A percentile compares a stretch with the other conserved stretches of the same genome.
These are phyloP conservation scores for Drosophila monieri DNA, from an alignment of 2,888 invertebrate species.

Conservation along the genomic window DNA sequence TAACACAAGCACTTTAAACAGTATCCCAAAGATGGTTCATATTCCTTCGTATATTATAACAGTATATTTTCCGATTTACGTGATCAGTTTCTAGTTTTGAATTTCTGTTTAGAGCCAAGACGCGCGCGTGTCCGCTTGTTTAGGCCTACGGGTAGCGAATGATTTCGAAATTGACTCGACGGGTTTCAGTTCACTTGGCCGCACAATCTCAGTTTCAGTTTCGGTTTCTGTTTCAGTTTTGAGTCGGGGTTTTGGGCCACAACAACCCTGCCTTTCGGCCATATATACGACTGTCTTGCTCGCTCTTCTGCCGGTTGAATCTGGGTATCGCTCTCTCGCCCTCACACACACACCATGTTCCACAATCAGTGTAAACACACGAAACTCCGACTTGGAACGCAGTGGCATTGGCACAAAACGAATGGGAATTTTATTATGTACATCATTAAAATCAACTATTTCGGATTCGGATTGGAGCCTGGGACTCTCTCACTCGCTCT, in stretches of 20 bases:
- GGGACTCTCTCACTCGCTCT: slow-evolving; percentile 58
- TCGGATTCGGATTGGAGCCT: slow-evolving; percentile 79
- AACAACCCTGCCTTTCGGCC: slow-evolving; percentile 32
- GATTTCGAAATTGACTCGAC: slow-evolving; percentile 82
- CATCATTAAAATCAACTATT: slow-evolving; percentile 84
- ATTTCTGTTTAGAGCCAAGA: slow-evolving; percentile 12
- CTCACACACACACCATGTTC: slow-evolving; percentile 45
- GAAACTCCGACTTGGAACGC: slow-evolving; percentile 70
- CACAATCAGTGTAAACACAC: slow-evolving; percentile 72
- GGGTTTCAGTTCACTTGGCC: slow-evolving; percentile 45
- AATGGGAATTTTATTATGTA: slow-evolving; percentile 84
- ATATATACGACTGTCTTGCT: slow-evolving; percentile 19
- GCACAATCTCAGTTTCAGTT: slow-evolving; percentile 61
- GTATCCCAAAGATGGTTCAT: not conserved
- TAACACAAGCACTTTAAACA: slow-evolving; percentile 17
- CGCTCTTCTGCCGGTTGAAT: slow-evolving; percentile 59
- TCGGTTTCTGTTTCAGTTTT: slow-evolving; percentile 23
- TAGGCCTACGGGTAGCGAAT: slow-evolving; percentile 83
- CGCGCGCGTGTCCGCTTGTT: slow-evolving; percentile 81
- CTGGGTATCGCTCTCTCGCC: slow-evolving; percentile 46
- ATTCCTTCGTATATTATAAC: not conserved
- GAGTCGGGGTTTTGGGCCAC: slow-evolving; percentile 11
- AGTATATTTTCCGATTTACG: slow-evolving; percentile 12
- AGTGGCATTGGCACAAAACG: slow-evolving; percentile 82
- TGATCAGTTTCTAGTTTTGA: slow-evolving; percentile 17